Evolutionary conservation across 2,113 vertebrate genomes (phyloP), one percentile per base, ranked within the genome.

Genomic region (Phasianus colchicus): DNA sequence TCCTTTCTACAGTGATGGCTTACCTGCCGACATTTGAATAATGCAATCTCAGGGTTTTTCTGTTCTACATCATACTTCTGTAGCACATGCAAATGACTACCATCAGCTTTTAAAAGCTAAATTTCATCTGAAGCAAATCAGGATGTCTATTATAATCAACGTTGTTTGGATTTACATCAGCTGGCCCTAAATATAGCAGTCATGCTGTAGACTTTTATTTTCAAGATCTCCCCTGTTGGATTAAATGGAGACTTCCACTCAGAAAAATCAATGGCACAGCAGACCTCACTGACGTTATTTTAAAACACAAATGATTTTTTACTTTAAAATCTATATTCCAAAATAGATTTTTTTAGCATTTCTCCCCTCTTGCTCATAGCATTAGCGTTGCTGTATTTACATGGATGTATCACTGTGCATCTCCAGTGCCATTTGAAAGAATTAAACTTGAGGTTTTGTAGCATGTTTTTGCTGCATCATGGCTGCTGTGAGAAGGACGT

Each of bases 231-330:
- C 71, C n/a, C 36, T 65, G 50, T 67, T 83, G 87, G 83, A 96
- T 89, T 88, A 74, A 91, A 80, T 55, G 70, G 74, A 84, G 64
- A 40, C 21, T 70, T 85, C 71, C 91, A 45, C 48, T 83, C 52
- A 61, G 78, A 86, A 55, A 76, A 88, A 57, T 93, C 89, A 85
- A 92, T 92, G 42, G 19, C 63, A 64, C 45, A 82, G 57, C 48
- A 60, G 72, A 82, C 45, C 87, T 87, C 66, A 32, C 42, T 52
- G 84, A 66, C 86, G 48, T 82, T 57, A 65, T 82, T 94, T 95
- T 96, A 93, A 94, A 86, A 50, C 58, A 71, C 30, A 70, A 95
- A 82, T 93, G 57, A 92, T 81, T 93, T 78, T 92, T 92, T 82
- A 90, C 10, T 52, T 96, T 54, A 66, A 72, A 73, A 83, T 92